Conservation (phyloP, 2,797 vertebrate genomes). For the Pseudocheirus occidentalis region DNA sequence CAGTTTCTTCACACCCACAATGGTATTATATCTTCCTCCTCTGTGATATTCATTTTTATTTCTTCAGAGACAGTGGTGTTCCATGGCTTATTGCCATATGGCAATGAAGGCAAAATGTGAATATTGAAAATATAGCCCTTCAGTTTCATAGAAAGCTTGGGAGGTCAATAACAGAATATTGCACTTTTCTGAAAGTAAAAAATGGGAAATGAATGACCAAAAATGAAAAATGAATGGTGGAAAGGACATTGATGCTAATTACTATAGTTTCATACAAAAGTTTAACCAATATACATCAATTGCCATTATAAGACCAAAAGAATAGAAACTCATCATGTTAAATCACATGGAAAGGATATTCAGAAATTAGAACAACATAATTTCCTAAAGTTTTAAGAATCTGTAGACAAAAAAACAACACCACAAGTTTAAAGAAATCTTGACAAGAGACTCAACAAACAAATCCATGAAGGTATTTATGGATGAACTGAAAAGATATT, state of each 20-base stretch:
- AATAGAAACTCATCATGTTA: background rate
- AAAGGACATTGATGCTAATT: background rate
- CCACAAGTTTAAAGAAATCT: background rate
- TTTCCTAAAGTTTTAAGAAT: background rate
- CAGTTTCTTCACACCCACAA: background rate
- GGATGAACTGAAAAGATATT: background rate
- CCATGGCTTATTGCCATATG: background rate
- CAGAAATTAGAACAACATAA: background rate
- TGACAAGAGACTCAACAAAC: background rate
- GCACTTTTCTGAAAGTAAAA: background rate
- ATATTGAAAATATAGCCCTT: background rate
- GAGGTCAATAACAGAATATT: background rate
- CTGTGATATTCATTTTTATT: background rate
- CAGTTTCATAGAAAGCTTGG: background rate
- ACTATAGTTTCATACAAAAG: background rate
- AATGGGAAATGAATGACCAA: background rate
- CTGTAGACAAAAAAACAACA: background rate
- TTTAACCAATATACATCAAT: background rate
- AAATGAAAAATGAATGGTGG: too few relatives aligned
- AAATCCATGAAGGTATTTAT: background rate
- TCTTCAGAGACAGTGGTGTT: background rate
- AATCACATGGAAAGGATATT: background rate
- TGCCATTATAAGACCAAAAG: background rate
- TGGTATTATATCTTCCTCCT: background rate
- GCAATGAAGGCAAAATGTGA: background rate